These are phyloP conservation scores for Perizoma flavofasciatum DNA, from an alignment of 2,888 invertebrate species.

Conservation along the genomic window DNA sequence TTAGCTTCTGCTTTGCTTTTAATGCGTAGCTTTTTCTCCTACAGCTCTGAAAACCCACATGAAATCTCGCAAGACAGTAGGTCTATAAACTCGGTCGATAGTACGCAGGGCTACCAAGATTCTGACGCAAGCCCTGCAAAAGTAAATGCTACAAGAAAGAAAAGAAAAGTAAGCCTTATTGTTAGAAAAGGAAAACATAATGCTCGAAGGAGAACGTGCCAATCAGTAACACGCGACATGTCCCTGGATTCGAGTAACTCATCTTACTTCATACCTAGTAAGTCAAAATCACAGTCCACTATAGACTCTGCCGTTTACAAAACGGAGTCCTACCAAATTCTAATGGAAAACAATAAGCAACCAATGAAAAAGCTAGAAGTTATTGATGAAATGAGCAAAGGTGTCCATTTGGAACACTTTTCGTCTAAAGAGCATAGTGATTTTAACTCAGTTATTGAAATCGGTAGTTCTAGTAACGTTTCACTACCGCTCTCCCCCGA, in stretches of 20 bases:
- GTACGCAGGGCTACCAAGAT: constrained; percentile 70
- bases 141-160: constrained; percentile 46
- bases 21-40: constrained; percentile 42
- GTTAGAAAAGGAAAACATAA: constrained; percentile 43
- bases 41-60: constrained; percentile 50
- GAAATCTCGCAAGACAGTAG: constrained; percentile 46
- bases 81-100: constrained; percentile 55
- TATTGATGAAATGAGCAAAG: constrained; percentile 54
- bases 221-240: constrained; percentile 42
- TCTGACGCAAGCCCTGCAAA: constrained; percentile 60
- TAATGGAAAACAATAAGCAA: constrained; percentile 50
- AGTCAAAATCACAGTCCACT: constrained; percentile 34
- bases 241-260: constrained; percentile 59
- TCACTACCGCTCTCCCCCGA: constrained; percentile 72
- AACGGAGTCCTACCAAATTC: constrained; percentile 67
- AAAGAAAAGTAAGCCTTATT: constrained; percentile 46
- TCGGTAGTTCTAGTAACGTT: constrained; percentile 61
- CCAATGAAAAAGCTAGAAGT: constrained; percentile 45
- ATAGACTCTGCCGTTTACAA: constrained; percentile 58
- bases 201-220: constrained; percentile 41
- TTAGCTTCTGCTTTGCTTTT: constrained; percentile 48
- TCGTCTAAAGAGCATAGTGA: constrained; percentile 31
- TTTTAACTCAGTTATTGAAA: constrained; percentile 23
- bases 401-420: constrained; percentile 34
- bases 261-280: constrained; percentile 39